These are phyloP conservation scores for Sebastiscus albofasciatus DNA, from an alignment of 2,797 vertebrate species.

Conservation along the genomic window DNA sequence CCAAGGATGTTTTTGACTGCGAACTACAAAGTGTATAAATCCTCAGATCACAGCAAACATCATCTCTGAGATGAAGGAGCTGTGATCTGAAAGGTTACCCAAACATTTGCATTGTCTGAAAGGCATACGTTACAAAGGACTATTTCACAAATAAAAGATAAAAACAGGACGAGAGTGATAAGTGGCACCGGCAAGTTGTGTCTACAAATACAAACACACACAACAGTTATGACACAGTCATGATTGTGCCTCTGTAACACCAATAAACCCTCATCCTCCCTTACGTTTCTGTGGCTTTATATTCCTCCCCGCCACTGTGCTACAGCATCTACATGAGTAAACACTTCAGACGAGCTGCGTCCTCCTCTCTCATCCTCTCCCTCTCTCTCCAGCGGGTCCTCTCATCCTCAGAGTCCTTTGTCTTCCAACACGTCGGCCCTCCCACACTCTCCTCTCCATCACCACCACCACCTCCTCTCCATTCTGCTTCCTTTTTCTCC, in stretches of 20 bases:
- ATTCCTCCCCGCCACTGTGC: conserved; percentile 5
- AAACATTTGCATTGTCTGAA: conserved; percentile 1
- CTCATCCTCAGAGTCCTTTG: conserved; percentile 63
- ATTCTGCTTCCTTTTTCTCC: conserved; percentile 7
- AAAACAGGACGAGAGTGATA: not conserved
- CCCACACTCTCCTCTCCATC: conserved; percentile 60
- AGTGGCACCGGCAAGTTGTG: conserved; percentile 7
- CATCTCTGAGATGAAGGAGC: conserved; percentile 6
- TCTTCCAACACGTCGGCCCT: conserved; percentile 51
- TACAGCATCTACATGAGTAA: conserved; percentile 37
- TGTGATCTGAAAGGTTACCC: conserved; percentile 13
- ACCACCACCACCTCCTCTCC: conserved; percentile 24
- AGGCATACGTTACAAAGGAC: not conserved
- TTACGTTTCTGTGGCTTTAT: conserved; percentile 16
- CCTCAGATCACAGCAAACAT: conserved; percentile 41
- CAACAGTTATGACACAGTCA: not conserved
- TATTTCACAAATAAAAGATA: not conserved
- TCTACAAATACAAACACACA: conserved; percentile 6
- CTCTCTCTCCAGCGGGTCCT: conserved; percentile 23
- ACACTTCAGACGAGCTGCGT: conserved; percentile 51
- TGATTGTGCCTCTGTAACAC: conserved; percentile 3
- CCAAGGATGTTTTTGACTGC: not conserved
- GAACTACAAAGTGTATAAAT: conserved; percentile 23
- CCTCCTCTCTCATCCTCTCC: conserved; percentile 33
- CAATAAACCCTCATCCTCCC: conserved; percentile 21